These are phyloP conservation scores for Pantala flavescens DNA, from an alignment of 1,140 invertebrate species.

Conservation along the genomic window DNA sequence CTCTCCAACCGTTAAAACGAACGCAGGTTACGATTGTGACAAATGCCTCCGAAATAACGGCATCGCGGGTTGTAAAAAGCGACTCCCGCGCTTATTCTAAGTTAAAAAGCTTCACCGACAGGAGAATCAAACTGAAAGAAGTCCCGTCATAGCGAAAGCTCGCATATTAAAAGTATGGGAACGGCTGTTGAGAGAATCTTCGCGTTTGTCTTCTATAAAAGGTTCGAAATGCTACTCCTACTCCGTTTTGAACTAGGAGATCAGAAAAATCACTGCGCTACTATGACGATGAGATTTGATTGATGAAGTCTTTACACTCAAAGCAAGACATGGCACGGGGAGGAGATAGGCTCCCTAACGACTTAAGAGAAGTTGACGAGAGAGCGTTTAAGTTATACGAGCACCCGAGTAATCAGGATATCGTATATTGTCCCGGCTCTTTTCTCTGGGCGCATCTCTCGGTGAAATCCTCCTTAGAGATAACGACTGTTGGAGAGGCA, in stretches of 20 bases:
- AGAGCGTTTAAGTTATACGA: not conserved
- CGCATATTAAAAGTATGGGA: too few species aligned
- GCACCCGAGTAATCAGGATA: not conserved
- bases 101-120: too few species aligned
- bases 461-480: not conserved
- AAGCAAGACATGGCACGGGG: not conserved
- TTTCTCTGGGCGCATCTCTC: not conserved
- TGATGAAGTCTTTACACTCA: not conserved
- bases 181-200: too few species aligned
- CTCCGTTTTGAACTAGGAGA: not conserved
- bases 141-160: too few species aligned
- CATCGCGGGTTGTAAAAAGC: too few species aligned
- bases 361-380: not conserved
- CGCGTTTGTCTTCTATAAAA: too few species aligned
- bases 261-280: not conserved
- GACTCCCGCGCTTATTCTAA: too few species aligned
- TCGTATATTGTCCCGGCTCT: not conserved
- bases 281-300: not conserved
- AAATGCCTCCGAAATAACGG: too few species aligned
- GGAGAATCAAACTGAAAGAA: too few species aligned
- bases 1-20: too few species aligned
- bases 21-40: too few species aligned
- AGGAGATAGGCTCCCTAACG: not conserved
- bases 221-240: not conserved
- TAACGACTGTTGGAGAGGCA: not conserved